Percentiles rank a stretch among this genome's conserved stretches.
Evolutionary conservation across 2,888 invertebrate species (phyloP).

Genomic region (Synergus itoensis): DNA sequence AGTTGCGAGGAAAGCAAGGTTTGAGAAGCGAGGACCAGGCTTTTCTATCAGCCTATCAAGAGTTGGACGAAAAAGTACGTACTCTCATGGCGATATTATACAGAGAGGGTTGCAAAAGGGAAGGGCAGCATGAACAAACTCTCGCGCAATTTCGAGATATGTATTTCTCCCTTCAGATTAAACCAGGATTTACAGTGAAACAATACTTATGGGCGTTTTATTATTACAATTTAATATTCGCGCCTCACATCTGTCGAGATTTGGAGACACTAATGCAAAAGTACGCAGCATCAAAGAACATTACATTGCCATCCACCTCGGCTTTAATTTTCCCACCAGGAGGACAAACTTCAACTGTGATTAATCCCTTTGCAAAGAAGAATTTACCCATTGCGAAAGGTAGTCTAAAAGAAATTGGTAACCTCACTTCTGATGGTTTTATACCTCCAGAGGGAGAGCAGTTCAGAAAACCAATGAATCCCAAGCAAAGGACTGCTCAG

Average conservation of each 20-base stretch:
- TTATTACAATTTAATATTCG: slow-evolving; percentile 32
- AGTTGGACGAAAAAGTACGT: neutral
- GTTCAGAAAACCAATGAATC: neutral
- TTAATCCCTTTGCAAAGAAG: slow-evolving; percentile 23
- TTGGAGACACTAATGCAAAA: neutral
- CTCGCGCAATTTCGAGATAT: slow-evolving; percentile 13
- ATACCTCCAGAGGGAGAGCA: neutral
- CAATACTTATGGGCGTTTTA: slow-evolving; percentile 15
- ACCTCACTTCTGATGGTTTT: neutral
- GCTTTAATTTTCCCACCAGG: slow-evolving; percentile 2
- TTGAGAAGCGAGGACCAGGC: slow-evolving; percentile 24
- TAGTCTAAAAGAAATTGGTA: neutral
- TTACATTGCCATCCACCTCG: neutral
- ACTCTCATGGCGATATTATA: slow-evolving; percentile 18
- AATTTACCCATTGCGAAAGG: neutral
- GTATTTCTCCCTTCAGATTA: slow-evolving; percentile 22
- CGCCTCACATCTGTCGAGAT: slow-evolving; percentile 11
- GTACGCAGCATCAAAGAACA: neutral
- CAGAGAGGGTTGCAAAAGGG: slow-evolving; percentile 14
- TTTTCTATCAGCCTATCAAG: slow-evolving; percentile 12
- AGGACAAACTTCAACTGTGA: slow-evolving; percentile 8
- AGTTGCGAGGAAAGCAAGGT: slow-evolving; percentile 24
- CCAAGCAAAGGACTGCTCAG: neutral
- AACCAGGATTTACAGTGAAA: slow-evolving; percentile 8
- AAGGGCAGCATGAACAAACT: neutral